A percentile compares a stretch with the other conserved stretches of the same genome.
These are phyloP conservation scores for Leptoteleia sp. DNA, from an alignment of 1,140 invertebrate species.

Conservation along the genomic window DNA sequence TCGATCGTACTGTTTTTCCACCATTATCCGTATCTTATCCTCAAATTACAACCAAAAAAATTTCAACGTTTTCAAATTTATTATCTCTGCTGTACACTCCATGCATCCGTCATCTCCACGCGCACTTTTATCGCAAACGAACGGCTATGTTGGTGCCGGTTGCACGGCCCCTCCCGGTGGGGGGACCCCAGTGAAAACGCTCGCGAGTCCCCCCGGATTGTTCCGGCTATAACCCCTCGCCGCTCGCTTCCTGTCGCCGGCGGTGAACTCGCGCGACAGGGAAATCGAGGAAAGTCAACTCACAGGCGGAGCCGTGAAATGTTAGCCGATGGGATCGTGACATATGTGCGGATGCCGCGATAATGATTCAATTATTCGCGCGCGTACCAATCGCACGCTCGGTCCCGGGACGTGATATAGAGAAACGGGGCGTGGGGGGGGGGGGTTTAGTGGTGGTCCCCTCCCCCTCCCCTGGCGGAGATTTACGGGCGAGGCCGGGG, in stretches of 20 bases:
- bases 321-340: not conserved
- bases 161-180: too few species aligned
- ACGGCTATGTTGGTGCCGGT: too few species aligned
- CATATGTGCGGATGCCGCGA: slow-evolving; percentile 26
- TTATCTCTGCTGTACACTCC: too few species aligned
- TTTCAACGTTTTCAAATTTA: too few species aligned
- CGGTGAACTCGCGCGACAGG: slow-evolving; percentile 31
- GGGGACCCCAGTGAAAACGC: slow-evolving; percentile 31
- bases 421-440: too few species aligned
- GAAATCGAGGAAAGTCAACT: slow-evolving; percentile 64
- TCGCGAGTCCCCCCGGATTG: slow-evolving; percentile 39
- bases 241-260: slow-evolving; percentile 67
- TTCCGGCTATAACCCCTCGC: slow-evolving; percentile 27
- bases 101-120: too few species aligned
- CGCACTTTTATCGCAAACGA: too few species aligned
- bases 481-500: slow-evolving; percentile 6
- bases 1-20: too few species aligned
- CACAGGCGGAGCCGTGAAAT: not conserved
- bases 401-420: too few species aligned
- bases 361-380: slow-evolving; percentile 58
- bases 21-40: too few species aligned
- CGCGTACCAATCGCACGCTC: not conserved
- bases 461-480: not conserved
- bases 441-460: too few species aligned
- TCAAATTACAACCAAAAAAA: too few species aligned